Evolutionary conservation across 2,888 invertebrate genomes (phyloP).

Genomic region (Mamestra brassicae): DNA sequence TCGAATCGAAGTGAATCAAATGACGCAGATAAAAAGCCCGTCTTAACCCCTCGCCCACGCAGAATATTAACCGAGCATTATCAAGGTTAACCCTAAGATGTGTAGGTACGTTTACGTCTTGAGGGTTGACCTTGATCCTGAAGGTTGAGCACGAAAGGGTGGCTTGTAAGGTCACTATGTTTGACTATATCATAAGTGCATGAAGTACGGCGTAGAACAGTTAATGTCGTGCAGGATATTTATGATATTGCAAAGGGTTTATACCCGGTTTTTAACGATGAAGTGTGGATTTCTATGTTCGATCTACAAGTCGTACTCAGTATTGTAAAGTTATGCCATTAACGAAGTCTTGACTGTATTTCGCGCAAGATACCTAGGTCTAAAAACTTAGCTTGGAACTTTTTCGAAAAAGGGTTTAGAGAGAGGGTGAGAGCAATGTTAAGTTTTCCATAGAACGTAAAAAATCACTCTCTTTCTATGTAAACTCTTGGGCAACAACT

Average conservation of each 20-base stretch:
- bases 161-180: constrained; percentile 7
- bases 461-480: too few species aligned
- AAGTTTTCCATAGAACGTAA: too few species aligned
- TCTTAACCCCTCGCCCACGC: constrained; percentile 35
- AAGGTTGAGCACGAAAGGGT: constrained; percentile 11
- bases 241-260: background rate
- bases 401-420: too few species aligned
- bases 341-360: too few species aligned
- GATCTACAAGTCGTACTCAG: too few species aligned
- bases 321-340: too few species aligned
- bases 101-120: constrained; percentile 9
- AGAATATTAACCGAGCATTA: constrained; percentile 8
- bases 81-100: background rate
- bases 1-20: constrained; percentile 25
- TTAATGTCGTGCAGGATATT: background rate
- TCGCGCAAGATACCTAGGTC: too few species aligned
- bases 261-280: too few species aligned
- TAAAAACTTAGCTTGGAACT: too few species aligned
- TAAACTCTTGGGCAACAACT: too few species aligned
- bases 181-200: background rate
- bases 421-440: too few species aligned
- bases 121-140: constrained; percentile 18
- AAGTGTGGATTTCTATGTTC: too few species aligned
- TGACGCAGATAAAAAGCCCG: constrained; percentile 41
- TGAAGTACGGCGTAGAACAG: background rate